phyloP scores from a whole-genome alignment of 2,113 vertebrate genomes.

The Melospiza georgiana region DNA sequence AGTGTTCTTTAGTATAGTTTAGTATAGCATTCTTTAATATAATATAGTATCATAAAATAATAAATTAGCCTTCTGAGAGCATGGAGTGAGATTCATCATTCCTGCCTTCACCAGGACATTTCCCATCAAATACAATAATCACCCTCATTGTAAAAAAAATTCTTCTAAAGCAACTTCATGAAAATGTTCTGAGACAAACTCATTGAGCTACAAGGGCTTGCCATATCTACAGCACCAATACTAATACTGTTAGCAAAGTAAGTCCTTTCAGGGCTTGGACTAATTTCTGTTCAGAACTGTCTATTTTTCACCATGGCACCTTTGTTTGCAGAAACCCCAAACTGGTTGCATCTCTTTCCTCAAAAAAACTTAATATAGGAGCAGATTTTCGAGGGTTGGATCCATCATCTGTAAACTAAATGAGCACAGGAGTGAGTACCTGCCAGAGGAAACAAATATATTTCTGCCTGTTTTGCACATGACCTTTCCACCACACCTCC shows the following conservation, averaged over 20 bases:
- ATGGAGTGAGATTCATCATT: neutral
- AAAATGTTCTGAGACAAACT: neutral
- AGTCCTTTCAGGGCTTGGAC: neutral
- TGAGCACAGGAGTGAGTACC: neutral
- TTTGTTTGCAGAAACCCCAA: neutral
- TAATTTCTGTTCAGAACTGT: neutral
- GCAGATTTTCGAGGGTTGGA: neutral
- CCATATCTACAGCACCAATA: neutral
- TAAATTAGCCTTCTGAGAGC: neutral
- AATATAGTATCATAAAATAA: neutral
- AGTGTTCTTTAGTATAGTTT: too few species aligned
- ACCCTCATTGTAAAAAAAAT: neutral
- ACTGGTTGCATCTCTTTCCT: neutral
- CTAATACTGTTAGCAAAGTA: neutral
- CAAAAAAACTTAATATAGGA: neutral
- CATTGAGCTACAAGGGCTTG: rapidly evolving
- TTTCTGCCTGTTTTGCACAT: neutral
- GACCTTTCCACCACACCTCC: neutral
- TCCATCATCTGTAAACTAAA: neutral
- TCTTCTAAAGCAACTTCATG: neutral
- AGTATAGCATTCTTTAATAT: neutral
- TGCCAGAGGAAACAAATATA: neutral
- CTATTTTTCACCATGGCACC: neutral
- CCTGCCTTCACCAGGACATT: neutral
- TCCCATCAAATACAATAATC: neutral